Evolutionary conservation across 2,797 vertebrate genomes (phyloP).

Genomic region (Urophycis tenuis): DNA sequence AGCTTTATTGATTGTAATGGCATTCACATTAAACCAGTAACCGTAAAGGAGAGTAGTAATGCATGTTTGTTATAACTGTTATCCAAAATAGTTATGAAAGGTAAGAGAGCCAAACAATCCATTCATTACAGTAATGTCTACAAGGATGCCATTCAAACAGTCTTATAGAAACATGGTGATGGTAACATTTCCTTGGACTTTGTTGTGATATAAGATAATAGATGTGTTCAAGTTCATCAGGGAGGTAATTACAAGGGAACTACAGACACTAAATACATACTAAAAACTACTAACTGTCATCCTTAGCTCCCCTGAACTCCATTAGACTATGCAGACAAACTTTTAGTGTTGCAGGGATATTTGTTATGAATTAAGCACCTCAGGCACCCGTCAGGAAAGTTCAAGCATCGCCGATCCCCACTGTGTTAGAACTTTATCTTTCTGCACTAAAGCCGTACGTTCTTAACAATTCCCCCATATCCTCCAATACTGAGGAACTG

Average conservation of each 20-base stretch:
- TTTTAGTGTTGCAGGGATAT: no score
- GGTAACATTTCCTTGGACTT: not conserved
- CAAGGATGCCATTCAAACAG: not conserved
- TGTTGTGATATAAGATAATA: not conserved
- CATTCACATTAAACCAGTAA: constrained; percentile 2
- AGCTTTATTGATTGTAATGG: not conserved
- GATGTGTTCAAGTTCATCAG: not conserved
- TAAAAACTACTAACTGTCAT: not conserved
- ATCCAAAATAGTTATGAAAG: not conserved
- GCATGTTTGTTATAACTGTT: not conserved
- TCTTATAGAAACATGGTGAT: not conserved
- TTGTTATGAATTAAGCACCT: not conserved
- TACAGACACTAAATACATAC: not conserved
- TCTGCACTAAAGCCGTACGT: not conserved
- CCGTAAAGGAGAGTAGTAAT: constrained; percentile 7
- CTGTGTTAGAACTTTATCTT: not conserved
- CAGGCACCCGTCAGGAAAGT: not conserved
- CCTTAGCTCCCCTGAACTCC: not conserved
- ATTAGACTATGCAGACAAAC: not conserved
- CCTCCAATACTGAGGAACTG: not conserved
- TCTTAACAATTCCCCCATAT: not conserved
- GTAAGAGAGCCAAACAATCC: not conserved
- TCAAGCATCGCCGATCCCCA: not conserved
- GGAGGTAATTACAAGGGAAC: not conserved
- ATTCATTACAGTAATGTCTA: not conserved